These are phyloP conservation scores for Brachionus asplanchnoidis DNA, from an alignment of 1,140 invertebrate genomes.

Conservation along the genomic window DNA sequence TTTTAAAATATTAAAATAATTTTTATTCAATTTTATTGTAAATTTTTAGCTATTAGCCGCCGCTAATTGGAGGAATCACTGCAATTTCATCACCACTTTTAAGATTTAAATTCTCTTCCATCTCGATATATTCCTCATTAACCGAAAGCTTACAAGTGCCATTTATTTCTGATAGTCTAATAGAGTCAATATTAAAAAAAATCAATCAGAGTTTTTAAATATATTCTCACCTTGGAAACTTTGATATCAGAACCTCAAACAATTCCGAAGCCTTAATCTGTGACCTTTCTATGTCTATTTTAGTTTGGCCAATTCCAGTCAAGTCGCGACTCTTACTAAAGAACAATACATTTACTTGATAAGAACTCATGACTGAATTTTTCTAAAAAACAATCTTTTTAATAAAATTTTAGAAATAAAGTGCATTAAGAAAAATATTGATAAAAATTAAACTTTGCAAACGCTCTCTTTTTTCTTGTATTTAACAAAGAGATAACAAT, in stretches of 20 bases:
- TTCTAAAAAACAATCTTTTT: background rate
- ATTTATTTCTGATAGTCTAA: conserved; percentile 63
- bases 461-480: background rate
- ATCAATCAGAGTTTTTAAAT: background rate
- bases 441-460: background rate
- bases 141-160: conserved; percentile 70
- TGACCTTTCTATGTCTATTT: conserved; percentile 56
- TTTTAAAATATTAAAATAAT: background rate
- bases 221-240: conserved; percentile 58
- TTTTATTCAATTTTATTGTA: background rate
- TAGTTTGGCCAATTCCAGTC: conserved; percentile 57
- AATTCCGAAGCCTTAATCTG: conserved; percentile 58
- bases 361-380: background rate
- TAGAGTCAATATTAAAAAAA: background rate
- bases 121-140: conserved; percentile 69
- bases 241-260: conserved; percentile 60
- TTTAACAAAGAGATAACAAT: background rate
- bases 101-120: conserved; percentile 59
- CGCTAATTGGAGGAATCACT: conserved; percentile 79
- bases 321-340: conserved; percentile 80
- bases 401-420: background rate
- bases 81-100: conserved; percentile 70
- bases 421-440: background rate
- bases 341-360: conserved; percentile 68
- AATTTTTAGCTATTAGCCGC: conserved; percentile 60